A percentile compares a stretch with the other conserved stretches of the same genome.
phyloP scores from a whole-genome alignment of 2,888 invertebrate species.

The Drosophila mayaguana region DNA sequence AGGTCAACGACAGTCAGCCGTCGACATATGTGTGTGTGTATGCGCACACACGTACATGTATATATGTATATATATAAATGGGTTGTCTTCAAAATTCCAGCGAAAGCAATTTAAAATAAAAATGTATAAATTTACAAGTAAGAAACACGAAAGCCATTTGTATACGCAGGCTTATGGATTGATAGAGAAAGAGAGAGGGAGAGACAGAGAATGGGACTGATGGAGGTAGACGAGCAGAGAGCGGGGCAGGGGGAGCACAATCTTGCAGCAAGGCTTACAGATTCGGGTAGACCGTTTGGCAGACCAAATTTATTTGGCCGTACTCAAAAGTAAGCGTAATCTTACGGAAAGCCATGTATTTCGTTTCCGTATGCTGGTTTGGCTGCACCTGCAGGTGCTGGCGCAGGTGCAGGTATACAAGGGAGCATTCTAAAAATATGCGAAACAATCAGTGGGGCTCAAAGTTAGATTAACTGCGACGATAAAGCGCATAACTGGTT shows the following conservation, averaged over 20 bases:
- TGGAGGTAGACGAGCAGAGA: background rate
- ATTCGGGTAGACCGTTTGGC: background rate
- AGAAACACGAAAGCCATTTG: constrained; percentile 27
- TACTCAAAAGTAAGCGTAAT: constrained; percentile 14
- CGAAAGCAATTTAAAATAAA: constrained; percentile 37
- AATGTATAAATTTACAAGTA: constrained; percentile 16
- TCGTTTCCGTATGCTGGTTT: background rate
- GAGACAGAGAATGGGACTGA: background rate
- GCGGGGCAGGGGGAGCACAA: background rate
- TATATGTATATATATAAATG: constrained; percentile 19
- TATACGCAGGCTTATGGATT: constrained; percentile 3
- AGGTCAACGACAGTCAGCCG: constrained; percentile 43
- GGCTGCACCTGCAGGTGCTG: constrained; percentile 7
- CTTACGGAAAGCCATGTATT: constrained; percentile 11
- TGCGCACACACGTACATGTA: background rate
- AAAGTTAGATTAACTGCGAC: constrained; percentile 9
- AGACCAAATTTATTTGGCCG: constrained; percentile 11
- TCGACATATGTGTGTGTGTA: constrained; percentile 11
- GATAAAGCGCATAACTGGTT: background rate
- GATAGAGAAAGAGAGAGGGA: background rate
- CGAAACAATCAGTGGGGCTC: constrained; percentile 13
- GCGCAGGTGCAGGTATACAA: background rate
- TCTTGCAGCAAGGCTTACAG: background rate
- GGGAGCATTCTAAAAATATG: constrained; percentile 15
- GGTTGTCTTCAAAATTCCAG: constrained; percentile 47